Conservation (phyloP, 2,888 invertebrate genomes). For the Xanthorhoe designata region DNA sequence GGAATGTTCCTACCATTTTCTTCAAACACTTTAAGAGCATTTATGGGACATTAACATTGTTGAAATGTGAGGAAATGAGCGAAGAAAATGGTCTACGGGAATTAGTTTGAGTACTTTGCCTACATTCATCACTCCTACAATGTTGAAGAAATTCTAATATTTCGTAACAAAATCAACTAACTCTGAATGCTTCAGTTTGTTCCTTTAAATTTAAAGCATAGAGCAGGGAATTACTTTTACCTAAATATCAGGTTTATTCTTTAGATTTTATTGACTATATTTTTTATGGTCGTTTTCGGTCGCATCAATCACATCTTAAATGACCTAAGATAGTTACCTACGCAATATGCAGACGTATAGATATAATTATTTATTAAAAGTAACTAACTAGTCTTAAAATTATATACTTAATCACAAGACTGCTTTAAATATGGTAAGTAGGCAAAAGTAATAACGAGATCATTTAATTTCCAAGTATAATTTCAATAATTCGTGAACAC, state of each 20-base stretch:
- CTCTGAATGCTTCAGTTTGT: not conserved
- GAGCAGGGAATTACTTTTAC: not conserved
- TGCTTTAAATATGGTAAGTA: not conserved
- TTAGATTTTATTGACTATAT: no score
- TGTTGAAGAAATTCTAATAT: not conserved
- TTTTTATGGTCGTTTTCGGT: no score
- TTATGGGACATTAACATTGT: slow-evolving; percentile 27
- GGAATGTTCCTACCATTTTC: slow-evolving; percentile 29
- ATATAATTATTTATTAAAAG: no score
- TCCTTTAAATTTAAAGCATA: not conserved
- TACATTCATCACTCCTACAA: not conserved
- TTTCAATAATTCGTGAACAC: slow-evolving; percentile 20
- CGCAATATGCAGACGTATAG: no score
- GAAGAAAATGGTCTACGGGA: slow-evolving; percentile 1
- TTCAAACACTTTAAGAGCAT: slow-evolving; percentile 13
- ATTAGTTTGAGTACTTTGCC: not conserved
- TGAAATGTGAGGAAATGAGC: slow-evolving; percentile 13
- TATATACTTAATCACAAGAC: not conserved
- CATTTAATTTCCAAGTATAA: slow-evolving; percentile 9
- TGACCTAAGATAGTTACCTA: no score
- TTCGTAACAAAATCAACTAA: not conserved
- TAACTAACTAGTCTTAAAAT: not conserved
- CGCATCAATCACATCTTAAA: no score
- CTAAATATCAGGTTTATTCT: no score
- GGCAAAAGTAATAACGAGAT: slow-evolving; percentile 1